Evolutionary conservation across 2,797 vertebrate species (phyloP).

Genomic region (Phataginus tetradactyla): DNA sequence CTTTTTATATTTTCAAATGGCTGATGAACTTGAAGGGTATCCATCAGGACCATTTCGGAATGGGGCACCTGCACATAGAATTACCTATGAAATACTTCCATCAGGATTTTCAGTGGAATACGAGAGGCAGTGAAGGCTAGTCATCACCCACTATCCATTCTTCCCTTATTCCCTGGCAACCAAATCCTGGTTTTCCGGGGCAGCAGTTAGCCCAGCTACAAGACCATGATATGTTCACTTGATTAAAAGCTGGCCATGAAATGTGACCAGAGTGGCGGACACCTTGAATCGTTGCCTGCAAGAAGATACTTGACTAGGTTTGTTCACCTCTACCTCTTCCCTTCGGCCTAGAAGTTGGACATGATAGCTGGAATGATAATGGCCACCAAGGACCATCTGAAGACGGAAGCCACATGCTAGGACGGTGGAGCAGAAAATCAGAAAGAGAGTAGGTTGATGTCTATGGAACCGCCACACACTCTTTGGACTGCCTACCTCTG

Average conservation of each 20-base stretch:
- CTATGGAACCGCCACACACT: not conserved
- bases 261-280: not conserved
- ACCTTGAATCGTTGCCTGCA: not conserved
- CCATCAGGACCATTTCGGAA: not conserved
- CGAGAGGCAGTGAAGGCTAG: not conserved
- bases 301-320: not conserved
- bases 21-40: not conserved
- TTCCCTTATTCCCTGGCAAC: not conserved
- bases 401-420: not conserved
- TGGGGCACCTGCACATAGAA: not conserved
- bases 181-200: not conserved
- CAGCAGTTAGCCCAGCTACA: not conserved
- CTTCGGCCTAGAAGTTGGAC: not conserved
- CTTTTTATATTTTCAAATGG: not conserved
- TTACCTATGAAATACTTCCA: not conserved
- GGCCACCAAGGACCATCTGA: not conserved
- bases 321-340: not conserved
- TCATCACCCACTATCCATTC: not conserved
- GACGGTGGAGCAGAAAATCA: not conserved
- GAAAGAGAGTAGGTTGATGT: not conserved
- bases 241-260: slow-evolving; percentile 4
- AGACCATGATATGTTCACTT: not conserved
- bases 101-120: not conserved
- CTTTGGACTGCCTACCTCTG: not conserved
- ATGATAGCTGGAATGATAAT: not conserved